A percentile compares a stretch with the other conserved stretches of the same genome.
Evolutionary conservation across 2,888 invertebrate genomes (phyloP).

Genomic region (Scaptomyza reducta): DNA sequence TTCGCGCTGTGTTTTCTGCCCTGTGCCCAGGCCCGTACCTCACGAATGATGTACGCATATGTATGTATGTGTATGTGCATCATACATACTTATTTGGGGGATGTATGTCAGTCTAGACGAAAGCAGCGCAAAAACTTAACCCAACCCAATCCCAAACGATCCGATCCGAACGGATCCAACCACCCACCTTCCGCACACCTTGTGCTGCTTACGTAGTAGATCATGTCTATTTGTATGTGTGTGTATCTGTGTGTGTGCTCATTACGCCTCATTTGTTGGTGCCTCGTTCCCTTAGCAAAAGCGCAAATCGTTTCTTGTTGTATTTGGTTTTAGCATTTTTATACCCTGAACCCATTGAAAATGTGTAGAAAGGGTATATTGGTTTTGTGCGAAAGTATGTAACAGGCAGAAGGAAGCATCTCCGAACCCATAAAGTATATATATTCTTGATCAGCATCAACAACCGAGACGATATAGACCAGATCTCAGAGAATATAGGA

Average conservation of each 20-base stretch:
- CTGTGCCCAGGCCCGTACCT: conserved; percentile 26
- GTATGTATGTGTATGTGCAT: conserved; percentile 10
- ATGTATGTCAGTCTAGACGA: conserved; percentile 32
- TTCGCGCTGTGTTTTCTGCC: conserved; percentile 8
- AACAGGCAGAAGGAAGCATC: too few relatives aligned
- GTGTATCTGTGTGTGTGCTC: conserved; percentile 47
- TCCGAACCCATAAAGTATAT: too few relatives aligned
- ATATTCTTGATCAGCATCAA: too few relatives aligned
- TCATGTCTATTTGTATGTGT: conserved; percentile 25
- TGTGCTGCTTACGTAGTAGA: conserved; percentile 48
- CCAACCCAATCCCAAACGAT: conserved; percentile 3
- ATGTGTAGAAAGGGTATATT: too few relatives aligned
- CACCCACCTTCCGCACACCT: conserved; percentile 52
- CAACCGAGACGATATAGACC: too few relatives aligned
- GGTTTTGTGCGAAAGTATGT: too few relatives aligned
- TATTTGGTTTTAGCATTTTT: conserved; percentile 45
- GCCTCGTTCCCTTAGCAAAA: conserved; percentile 63
- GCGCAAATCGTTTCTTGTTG: conserved; percentile 41
- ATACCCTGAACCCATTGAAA: too few relatives aligned
- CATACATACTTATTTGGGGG: conserved; percentile 21
- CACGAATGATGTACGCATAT: background rate
- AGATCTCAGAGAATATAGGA: too few relatives aligned
- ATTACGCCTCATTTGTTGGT: conserved; percentile 63
- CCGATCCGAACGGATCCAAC: background rate
- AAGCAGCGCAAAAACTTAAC: background rate